phyloP scores from a whole-genome alignment of 30 jellyfish, hydroid and myxozoan species.

The Cassiopea andromeda region DNA sequence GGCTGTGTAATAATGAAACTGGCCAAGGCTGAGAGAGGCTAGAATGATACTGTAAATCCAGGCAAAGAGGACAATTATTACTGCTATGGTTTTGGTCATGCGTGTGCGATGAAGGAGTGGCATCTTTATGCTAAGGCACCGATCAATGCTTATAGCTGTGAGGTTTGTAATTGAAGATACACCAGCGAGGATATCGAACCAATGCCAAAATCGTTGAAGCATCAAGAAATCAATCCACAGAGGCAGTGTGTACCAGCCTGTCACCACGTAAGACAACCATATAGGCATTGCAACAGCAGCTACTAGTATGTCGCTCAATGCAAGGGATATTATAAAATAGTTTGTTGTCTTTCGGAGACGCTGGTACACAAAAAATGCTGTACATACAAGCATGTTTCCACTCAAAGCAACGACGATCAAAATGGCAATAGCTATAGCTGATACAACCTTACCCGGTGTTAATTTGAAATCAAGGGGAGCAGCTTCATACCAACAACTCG shows the following conservation, averaged over 20 bases:
- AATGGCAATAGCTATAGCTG: constrained; percentile 69
- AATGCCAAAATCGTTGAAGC: constrained; percentile 53
- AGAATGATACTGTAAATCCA: constrained; percentile 78
- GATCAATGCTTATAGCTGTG: constrained; percentile 85
- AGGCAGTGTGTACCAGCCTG: constrained; percentile 74
- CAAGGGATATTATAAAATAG: constrained; percentile 76
- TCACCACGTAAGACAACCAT: constrained; percentile 82
- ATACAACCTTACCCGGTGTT: constrained; percentile 69
- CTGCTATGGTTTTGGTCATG: constrained; percentile 69
- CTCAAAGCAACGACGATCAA: constrained; percentile 58
- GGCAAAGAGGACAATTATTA: constrained; percentile 47
- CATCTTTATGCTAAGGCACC: constrained; percentile 75
- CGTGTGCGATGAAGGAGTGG: constrained; percentile 84
- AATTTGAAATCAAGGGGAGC: constrained; percentile 49
- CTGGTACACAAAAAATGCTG: constrained; percentile 67
- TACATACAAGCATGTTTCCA: constrained; percentile 78
- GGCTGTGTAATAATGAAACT: constrained; percentile 49
- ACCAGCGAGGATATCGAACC: constrained; percentile 80
- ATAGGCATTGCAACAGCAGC: constrained; percentile 86
- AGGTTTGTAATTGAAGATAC: constrained; percentile 84
- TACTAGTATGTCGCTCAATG: constrained; percentile 81
- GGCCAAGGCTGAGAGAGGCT: constrained; percentile 52
- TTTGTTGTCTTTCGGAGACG: constrained; percentile 85
- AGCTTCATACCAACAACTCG: constrained; percentile 16
- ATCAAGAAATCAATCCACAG: constrained; percentile 59